Percentiles rank a stretch among this genome's conserved stretches.
phyloP scores from a whole-genome alignment of 2,888 invertebrate genomes.

The Polyploca ridens region DNA sequence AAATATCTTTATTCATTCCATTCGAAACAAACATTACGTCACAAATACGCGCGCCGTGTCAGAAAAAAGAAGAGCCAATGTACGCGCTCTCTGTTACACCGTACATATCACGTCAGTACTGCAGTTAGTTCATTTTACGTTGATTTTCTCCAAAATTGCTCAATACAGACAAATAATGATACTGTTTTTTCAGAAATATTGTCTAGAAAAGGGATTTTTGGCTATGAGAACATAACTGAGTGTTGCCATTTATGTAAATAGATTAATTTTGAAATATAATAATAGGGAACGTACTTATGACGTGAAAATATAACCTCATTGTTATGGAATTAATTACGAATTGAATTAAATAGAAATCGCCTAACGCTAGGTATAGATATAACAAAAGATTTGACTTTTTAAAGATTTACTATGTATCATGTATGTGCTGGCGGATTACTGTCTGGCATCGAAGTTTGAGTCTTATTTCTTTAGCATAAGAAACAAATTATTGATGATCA shows the following conservation, averaged over 20 bases:
- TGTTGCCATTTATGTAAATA: conserved; percentile 8
- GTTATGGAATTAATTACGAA: conserved; percentile 24
- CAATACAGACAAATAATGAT: no score
- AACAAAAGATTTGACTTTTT: background rate
- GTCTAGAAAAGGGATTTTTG: no score
- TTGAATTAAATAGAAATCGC: conserved; percentile 17
- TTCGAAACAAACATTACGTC: no score
- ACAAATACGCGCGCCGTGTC: no score
- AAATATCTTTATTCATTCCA: no score
- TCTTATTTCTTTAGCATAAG: background rate
- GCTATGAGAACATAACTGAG: background rate
- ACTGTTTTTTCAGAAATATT: no score
- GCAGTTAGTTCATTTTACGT: no score
- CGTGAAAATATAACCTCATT: conserved; percentile 32
- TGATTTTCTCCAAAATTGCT: no score
- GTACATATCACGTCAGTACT: no score
- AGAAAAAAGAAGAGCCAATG: no score
- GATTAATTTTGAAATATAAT: conserved; percentile 19
- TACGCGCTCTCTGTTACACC: no score
- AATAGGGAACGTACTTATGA: conserved; percentile 36
- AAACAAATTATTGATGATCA: background rate
- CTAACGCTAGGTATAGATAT: background rate
- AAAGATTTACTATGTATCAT: background rate
- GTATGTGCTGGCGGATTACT: background rate
- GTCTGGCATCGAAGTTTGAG: background rate